A percentile compares a stretch with the other conserved stretches of the same genome.
Conservation (phyloP, 2,888 invertebrate genomes). For the Hydropsyche betteni region DNA sequence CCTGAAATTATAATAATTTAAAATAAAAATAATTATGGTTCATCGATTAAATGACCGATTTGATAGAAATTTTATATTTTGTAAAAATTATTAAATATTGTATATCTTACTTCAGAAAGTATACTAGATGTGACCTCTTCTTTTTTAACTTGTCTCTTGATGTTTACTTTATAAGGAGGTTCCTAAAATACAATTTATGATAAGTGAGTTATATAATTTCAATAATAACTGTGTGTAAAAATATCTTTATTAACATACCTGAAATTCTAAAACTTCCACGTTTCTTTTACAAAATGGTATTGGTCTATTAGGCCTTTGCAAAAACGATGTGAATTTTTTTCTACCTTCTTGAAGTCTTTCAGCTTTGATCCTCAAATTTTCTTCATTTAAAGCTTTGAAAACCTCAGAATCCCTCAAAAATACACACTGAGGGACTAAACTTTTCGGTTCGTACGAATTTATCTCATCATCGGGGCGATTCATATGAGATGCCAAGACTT, state of each 20-base stretch:
- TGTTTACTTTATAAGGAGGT: slow-evolving; percentile 64
- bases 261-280: slow-evolving; percentile 17
- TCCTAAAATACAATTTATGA: slow-evolving; percentile 36
- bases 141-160: slow-evolving; percentile 65
- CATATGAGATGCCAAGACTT: slow-evolving; percentile 62
- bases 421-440: slow-evolving; percentile 72
- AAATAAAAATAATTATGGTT: slow-evolving; percentile 2
- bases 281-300: slow-evolving; percentile 61
- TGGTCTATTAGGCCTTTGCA: slow-evolving; percentile 77
- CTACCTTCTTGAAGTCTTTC: slow-evolving; percentile 67
- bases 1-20: slow-evolving; percentile 37
- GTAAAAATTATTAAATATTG: not conserved
- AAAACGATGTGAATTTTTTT: slow-evolving; percentile 77
- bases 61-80: not conserved
- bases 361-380: slow-evolving; percentile 62
- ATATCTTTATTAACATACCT: slow-evolving; percentile 52
- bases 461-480: slow-evolving; percentile 57
- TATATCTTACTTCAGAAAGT: slow-evolving; percentile 44
- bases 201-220: no score
- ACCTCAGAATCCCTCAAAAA: slow-evolving; percentile 75
- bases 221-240: not conserved
- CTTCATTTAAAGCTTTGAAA: slow-evolving; percentile 70
- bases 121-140: slow-evolving; percentile 42
- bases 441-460: slow-evolving; percentile 56
- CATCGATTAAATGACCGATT: not conserved